Evolutionary conservation across 2,888 invertebrate genomes (phyloP), one percentile per base, ranked within the genome.

Genomic region (Hanleya hanleyi): DNA sequence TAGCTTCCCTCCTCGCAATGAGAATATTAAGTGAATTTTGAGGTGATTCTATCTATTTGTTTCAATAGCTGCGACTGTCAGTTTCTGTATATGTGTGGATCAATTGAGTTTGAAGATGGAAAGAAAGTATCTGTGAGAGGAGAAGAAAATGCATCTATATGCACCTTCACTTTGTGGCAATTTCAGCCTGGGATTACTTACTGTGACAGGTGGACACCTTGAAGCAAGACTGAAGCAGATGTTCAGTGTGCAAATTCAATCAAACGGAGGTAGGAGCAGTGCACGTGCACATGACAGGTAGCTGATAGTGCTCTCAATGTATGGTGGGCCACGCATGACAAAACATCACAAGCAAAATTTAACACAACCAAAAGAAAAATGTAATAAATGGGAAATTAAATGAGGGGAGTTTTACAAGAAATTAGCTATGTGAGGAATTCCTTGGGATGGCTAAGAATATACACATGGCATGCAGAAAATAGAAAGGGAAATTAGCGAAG

Each of bases 141-240:
- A n/a, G n/a, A n/a, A n/a, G 12, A 57, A 22, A 32, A 57, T 57
- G 57, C 57, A 57, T 57, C 57, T 57, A 57, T 4, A 29, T 57
- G 57, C 57, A 57, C 57, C 57, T 57, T 57, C 57, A 57, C 57
- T 57, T 57, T 4, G 57, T 7, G 57, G 57, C 15, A 57, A 57
- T 26, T 29, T 18, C 57, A n/a, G n/a, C n/a, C n/a, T n/a, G n/a
- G n/a, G n/a, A 29, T 29, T 57, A 57, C 57, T 57, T 57, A 57
- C 57, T 57, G 57, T 57, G 22, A 32, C 3, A 47, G 22, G 47
- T 2, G 3, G n/a, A 57, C 57, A 57, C 29, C 29, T 57, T 29
- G 26, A 57, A 57, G 57, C 57, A 26, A 57, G 29, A 57, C 57
- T 57, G 57, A 57, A 57, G 57, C 18, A 12, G 29, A 26, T 29